Evolutionary conservation across 2,888 invertebrate genomes (phyloP).

Genomic region (Agriopis leucophaearia): DNA sequence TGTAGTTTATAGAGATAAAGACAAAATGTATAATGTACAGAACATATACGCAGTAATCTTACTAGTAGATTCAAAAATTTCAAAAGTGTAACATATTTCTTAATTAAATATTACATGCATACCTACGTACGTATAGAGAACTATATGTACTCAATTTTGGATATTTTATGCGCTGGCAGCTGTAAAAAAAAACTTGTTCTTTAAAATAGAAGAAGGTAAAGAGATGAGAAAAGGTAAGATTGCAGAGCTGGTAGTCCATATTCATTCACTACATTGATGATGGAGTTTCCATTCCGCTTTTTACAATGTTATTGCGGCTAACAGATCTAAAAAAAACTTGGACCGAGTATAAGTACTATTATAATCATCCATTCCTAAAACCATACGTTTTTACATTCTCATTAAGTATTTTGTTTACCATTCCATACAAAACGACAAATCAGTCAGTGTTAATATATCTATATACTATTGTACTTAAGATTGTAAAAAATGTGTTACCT

Average conservation of each 20-base stretch:
- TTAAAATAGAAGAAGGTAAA: too few relatives aligned
- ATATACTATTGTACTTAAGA: slow-evolving; percentile 45
- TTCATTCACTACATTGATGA: too few relatives aligned
- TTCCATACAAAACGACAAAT: slow-evolving; percentile 17
- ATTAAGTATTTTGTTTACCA: slow-evolving; percentile 10
- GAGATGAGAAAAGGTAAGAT: too few relatives aligned
- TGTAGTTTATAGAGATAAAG: slow-evolving; percentile 50
- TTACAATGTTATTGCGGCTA: too few relatives aligned
- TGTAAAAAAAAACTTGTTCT: too few relatives aligned
- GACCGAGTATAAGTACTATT: not conserved
- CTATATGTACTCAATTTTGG: too few relatives aligned
- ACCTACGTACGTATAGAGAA: too few relatives aligned
- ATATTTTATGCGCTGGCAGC: too few relatives aligned
- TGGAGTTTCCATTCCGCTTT: too few relatives aligned
- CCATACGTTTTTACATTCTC: not conserved
- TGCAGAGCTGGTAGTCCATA: too few relatives aligned
- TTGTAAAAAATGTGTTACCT: slow-evolving; percentile 73
- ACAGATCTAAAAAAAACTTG: too few relatives aligned
- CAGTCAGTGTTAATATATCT: slow-evolving; percentile 22
- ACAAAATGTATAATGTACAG: slow-evolving; percentile 69
- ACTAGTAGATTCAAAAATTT: not conserved
- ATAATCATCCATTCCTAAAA: not conserved
- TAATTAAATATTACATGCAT: not conserved
- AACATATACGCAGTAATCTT: not conserved
- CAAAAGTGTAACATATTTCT: too few relatives aligned